Evolutionary conservation across 2,113 vertebrate species (phyloP).

Genomic region (Mirza zaza): DNA sequence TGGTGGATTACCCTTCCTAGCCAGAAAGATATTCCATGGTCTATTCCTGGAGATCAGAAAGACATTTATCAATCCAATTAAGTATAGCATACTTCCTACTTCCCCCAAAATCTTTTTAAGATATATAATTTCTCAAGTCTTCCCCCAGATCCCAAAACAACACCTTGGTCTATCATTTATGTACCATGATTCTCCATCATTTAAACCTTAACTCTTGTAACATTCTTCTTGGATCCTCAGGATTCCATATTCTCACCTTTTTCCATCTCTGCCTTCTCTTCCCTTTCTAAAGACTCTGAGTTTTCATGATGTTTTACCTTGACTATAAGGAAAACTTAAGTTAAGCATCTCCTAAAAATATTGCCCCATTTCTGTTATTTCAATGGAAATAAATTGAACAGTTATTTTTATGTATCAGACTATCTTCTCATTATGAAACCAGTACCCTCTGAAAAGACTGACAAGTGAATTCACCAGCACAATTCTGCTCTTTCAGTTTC

Average conservation of each 20-base stretch:
- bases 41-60: not conserved
- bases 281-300: not conserved
- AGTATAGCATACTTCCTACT: not conserved
- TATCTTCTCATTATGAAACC: not conserved
- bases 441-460: too few relatives aligned
- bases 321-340: not conserved
- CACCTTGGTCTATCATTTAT: not conserved
- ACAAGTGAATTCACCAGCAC: not conserved
- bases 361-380: not conserved
- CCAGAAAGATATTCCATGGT: not conserved
- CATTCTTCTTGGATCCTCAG: not conserved
- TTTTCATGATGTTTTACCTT: not conserved
- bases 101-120: not conserved
- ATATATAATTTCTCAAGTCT: not conserved
- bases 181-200: accelerated
- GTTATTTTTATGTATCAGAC: not conserved
- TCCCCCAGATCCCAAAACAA: not conserved
- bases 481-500: not conserved
- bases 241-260: not conserved
- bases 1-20: not conserved
- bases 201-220: not conserved
- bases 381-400: not conserved
- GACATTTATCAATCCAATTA: not conserved
- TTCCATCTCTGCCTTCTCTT: not conserved
- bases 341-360: not conserved